phyloP scores from a whole-genome alignment of 2,797 vertebrate species.

The Buceros bicornis region DNA sequence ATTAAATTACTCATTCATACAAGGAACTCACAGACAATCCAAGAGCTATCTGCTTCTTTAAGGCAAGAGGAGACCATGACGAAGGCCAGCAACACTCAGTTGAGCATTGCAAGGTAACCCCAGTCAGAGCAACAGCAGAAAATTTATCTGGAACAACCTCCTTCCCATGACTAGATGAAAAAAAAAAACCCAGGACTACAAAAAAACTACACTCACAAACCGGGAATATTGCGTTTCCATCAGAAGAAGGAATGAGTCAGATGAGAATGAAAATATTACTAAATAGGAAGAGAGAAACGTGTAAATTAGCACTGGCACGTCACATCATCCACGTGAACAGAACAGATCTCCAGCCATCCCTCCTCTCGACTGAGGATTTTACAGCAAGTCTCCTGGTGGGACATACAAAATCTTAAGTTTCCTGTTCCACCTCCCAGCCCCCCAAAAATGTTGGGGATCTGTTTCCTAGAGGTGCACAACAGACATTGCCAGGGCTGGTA shows the following conservation, averaged over 20 bases:
- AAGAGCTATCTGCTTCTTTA: not conserved
- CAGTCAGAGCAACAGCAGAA: not conserved
- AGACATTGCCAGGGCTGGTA: not conserved
- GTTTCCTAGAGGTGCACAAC: not conserved
- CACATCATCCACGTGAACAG: not conserved
- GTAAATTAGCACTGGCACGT: fast-evolving
- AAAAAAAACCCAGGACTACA: not conserved
- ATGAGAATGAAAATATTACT: not conserved
- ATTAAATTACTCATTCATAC: slow-evolving; percentile 53
- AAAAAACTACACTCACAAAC: not conserved
- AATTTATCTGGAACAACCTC: not conserved
- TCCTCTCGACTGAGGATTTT: fast-evolving
- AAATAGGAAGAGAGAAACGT: not conserved
- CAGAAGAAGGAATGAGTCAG: not conserved
- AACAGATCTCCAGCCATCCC: not conserved
- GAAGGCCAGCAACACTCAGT: fast-evolving
- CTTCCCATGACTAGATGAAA: not conserved
- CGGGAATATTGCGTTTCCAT: not conserved
- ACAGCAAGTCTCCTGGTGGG: not conserved
- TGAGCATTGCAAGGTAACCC: not conserved
- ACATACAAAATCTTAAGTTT: not conserved
- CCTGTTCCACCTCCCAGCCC: not conserved
- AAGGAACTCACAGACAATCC: not conserved
- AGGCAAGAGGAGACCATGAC: not conserved
- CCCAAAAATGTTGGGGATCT: fast-evolving